phyloP scores from a whole-genome alignment of 2,797 vertebrate genomes.

The Cossypha heuglini region DNA sequence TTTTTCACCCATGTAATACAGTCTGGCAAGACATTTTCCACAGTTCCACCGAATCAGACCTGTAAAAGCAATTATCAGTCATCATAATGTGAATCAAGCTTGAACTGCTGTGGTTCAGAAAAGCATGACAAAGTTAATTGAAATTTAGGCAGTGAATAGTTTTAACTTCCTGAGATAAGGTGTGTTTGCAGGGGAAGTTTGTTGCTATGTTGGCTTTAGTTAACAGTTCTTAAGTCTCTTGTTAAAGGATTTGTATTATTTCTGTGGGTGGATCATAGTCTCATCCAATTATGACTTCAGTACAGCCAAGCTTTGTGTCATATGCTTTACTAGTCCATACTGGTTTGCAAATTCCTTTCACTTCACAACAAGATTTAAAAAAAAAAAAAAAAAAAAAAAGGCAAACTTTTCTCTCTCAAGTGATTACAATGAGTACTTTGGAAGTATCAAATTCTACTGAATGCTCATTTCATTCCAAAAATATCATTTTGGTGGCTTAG shows the following conservation, averaged over 20 bases:
- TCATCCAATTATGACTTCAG: conserved; percentile 69
- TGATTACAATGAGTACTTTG: conserved; percentile 38
- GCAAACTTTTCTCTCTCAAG: not conserved
- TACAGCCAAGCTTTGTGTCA: conserved; percentile 64
- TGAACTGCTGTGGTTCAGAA: conserved; percentile 46
- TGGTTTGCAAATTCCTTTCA: conserved; percentile 62
- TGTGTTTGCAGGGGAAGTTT: conserved; percentile 60
- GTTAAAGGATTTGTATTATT: conserved; percentile 71
- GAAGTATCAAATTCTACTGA: conserved; percentile 37
- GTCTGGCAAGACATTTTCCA: conserved; percentile 32
- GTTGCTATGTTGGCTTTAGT: conserved; percentile 60
- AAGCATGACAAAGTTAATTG: conserved; percentile 57
- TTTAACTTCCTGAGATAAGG: conserved; percentile 61
- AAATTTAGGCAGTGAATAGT: conserved; percentile 50
- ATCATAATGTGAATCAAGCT: conserved; percentile 49
- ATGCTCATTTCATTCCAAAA: conserved; percentile 27
- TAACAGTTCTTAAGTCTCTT: conserved; percentile 66
- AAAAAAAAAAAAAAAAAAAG: not conserved
- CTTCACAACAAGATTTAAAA: not conserved
- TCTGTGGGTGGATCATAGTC: conserved; percentile 68
- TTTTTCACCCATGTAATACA: conserved; percentile 53
- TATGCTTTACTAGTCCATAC: conserved; percentile 61
- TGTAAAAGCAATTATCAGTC: conserved; percentile 56
- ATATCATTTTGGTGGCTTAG: conserved; percentile 32
- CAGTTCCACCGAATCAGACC: conserved; percentile 21